Evolutionary conservation across 2,797 vertebrate species (phyloP), one percentile per base, ranked within the genome.

Genomic region (Pyrocephalus nanus): DNA sequence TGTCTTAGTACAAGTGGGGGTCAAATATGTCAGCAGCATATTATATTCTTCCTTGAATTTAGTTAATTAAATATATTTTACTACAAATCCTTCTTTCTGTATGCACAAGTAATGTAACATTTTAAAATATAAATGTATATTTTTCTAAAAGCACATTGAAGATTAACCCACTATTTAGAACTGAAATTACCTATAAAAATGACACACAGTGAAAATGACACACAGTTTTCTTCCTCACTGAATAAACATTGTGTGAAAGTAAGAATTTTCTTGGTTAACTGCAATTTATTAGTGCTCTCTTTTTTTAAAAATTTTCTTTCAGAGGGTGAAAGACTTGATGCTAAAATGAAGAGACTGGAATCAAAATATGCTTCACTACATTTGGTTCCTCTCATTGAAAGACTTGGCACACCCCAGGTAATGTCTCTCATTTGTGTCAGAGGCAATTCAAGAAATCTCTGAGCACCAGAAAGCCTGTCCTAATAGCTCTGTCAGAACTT

Each of bases 321-420:
- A 99, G 99, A 99, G 97, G 99, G 99, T 8, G 99, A 99, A 96
- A 99, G 99, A 40, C 98, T 99, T 4, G 99, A 99, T 94, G 99
- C 99, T 86, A 99, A 99, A 98, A 99, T 99, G 99, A 99, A 99
- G 92, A 98, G 99, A n/a, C 94, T 99, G 76, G 99, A 99, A 93
- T 98, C 99, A 51, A 99, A 99, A 96, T 99, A 99, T 25, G 99
- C 99, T 6, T 98, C 99, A 0, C 98, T 99, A 71, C 99, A 99
- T 82, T 97, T 99, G 91, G 99, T 99, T 71, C 99, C 99, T 10
- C 98, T 99, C 83, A 99, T 99, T 27, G 99, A 99, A 95, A 98
- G 99, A 45, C 98, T 99, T 10, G 99, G 99, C 67, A 99, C 99
- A 30, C 99, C 99, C 29, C 99, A 99, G 99, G 99, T 99, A 98